These are phyloP conservation scores for Oceanodroma tethys DNA, from an alignment of 2,113 vertebrate species.

Conservation along the genomic window DNA sequence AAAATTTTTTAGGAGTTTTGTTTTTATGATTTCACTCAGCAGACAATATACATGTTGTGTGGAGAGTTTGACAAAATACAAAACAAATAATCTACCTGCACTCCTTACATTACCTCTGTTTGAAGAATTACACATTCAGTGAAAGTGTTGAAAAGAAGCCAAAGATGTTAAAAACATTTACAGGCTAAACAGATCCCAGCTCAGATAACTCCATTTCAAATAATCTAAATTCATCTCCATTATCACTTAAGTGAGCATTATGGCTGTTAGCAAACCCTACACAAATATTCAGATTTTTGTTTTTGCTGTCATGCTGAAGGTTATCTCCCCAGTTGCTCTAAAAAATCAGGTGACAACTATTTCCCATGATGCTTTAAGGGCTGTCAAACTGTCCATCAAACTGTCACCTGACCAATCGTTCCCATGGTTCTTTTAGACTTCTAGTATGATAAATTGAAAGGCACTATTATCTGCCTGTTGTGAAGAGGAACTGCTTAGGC, in stretches of 20 bases:
- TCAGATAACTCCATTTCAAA: slow-evolving; percentile 59
- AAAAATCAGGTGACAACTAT: slow-evolving; percentile 96
- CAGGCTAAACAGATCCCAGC: slow-evolving; percentile 40
- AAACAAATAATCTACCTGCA: not conserved
- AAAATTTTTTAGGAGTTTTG: not conserved
- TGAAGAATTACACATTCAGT: slow-evolving; percentile 12
- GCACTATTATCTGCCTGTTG: slow-evolving; percentile 85
- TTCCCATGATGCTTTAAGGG: slow-evolving; percentile 95
- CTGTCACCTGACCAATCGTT: slow-evolving; percentile 91
- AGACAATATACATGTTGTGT: not conserved
- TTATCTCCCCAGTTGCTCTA: slow-evolving; percentile 90
- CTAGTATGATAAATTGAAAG: slow-evolving; percentile 87
- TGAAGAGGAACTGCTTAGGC: slow-evolving; percentile 91
- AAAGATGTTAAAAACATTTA: slow-evolving; percentile 46
- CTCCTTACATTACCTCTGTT: not conserved
- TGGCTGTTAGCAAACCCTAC: slow-evolving; percentile 65
- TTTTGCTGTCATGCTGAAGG: slow-evolving; percentile 92
- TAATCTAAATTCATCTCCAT: slow-evolving; percentile 66
- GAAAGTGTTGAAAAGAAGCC: slow-evolving; percentile 25
- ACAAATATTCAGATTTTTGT: slow-evolving; percentile 87
- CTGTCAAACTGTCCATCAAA: slow-evolving; percentile 97
- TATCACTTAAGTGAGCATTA: slow-evolving; percentile 64
- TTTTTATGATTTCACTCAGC: not conserved
- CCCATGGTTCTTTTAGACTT: slow-evolving; percentile 87
- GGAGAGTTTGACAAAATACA: not conserved